Evolutionary conservation across 1,140 invertebrate genomes (phyloP), one percentile per base, ranked within the genome.

Genomic region (Zaprionus tsacasi): DNA sequence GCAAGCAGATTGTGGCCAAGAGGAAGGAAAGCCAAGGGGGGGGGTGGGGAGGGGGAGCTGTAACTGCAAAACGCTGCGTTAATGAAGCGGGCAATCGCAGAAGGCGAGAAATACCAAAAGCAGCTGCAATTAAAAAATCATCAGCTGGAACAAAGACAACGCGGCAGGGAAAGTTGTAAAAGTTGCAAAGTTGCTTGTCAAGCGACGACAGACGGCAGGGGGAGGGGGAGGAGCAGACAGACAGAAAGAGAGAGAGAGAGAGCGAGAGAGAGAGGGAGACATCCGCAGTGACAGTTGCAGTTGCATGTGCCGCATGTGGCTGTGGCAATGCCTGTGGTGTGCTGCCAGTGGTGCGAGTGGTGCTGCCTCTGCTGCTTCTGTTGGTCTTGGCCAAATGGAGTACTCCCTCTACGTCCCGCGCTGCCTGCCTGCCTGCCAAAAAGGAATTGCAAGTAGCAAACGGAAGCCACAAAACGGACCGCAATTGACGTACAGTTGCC

Each of bases 381-480:
- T 60, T 63, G 72, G 58, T 61, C n/a, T 40, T 69, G 67, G 45
- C 50, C 81, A 81, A 81, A 81, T 50, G 38, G 50, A 70, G 63
- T 21, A 21, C 68, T 25, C 58, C 38, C 30, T 3, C 38, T 38
- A 5, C n/a, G 2, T 6, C 40, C n/a, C 40, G 8, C 7, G 30
- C 15, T 63, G n/a, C 68, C 27, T 30, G 27, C 6, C 27, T 30
- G 27, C 27, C 73, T n/a, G n/a, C n/a, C 73, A 76, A 70, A 89
- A 73, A 79, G 70, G 78, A 85, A 88, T 89, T 89, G 83, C 83
- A 89, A 89, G 83, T 78, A 83, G 75, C 83, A 83, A 88, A 81
- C 83, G 83, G 83, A 89, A 83, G 67, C 83, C 83, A 63, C 83
- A 89, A 88, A 88, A 85, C 74, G 83, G 81, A 89, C 83, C 80